Percentiles rank a stretch among this genome's conserved stretches.
phyloP scores from a whole-genome alignment of 2,113 vertebrate genomes.

The Gyps fulvus region DNA sequence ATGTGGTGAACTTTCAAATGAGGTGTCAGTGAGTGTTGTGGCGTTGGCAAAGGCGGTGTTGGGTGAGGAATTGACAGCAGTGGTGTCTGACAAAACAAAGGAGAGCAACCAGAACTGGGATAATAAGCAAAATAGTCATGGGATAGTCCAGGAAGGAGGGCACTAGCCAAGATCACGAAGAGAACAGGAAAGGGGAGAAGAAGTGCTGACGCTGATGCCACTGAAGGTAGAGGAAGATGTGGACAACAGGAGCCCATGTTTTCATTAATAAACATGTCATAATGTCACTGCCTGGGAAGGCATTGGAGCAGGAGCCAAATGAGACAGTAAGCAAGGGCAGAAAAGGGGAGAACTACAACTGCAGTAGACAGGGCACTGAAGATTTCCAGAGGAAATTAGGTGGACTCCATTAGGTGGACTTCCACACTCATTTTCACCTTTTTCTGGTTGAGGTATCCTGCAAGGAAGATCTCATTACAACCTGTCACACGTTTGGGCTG shows the following conservation, averaged over 20 bases:
- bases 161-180: neutral
- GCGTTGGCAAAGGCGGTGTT: neutral
- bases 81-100: neutral
- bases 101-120: neutral
- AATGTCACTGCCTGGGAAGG: neutral
- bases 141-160: neutral
- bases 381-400: neutral
- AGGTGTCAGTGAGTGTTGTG: neutral
- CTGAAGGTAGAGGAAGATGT: neutral
- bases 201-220: neutral
- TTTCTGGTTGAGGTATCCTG: neutral
- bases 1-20: neutral
- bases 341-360: neutral
- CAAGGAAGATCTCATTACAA: neutral
- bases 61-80: neutral
- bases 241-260: neutral
- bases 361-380: neutral
- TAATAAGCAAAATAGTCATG: neutral
- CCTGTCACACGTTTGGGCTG: neutral
- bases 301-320: neutral
- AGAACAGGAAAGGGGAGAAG: neutral
- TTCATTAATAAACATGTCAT: neutral
- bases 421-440: neutral
- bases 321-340: neutral
- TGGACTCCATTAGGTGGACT: neutral